These are phyloP conservation scores for Caenorhabditis drosophilae DNA, from an alignment of 2,888 invertebrate species.

Conservation along the genomic window DNA sequence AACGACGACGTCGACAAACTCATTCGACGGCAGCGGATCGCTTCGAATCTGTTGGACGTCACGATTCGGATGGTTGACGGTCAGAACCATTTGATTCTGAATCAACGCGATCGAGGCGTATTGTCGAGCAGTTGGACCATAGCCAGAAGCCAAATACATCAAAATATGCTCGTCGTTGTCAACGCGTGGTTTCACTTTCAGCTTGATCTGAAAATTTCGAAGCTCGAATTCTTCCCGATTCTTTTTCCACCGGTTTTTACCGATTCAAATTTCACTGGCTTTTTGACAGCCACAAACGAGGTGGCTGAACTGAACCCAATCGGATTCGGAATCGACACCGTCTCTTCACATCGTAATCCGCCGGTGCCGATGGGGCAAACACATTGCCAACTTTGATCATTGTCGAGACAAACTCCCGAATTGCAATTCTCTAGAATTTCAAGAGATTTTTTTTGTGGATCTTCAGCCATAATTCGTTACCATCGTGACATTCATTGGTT, in stretches of 20 bases:
- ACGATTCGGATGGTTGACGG: slow-evolving; percentile 19
- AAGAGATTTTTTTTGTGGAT: too few relatives aligned
- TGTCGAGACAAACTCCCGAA: slow-evolving; percentile 53
- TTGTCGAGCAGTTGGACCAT: slow-evolving; percentile 31
- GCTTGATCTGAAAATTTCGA: slow-evolving; percentile 31
- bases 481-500: slow-evolving; percentile 36
- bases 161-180: slow-evolving; percentile 51
- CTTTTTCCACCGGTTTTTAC: slow-evolving; percentile 2
- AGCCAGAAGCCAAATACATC: slow-evolving; percentile 50
- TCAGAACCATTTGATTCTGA: slow-evolving; percentile 40
- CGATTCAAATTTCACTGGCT: slow-evolving; percentile 30
- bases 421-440: slow-evolving; percentile 53
- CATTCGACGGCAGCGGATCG: slow-evolving; percentile 15
- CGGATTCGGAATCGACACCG: slow-evolving; percentile 10
- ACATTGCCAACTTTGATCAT: slow-evolving; percentile 52
- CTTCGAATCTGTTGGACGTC: slow-evolving; percentile 14
- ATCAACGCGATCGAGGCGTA: slow-evolving; percentile 45
- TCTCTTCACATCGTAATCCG: slow-evolving; percentile 35
- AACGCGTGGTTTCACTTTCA: slow-evolving; percentile 39
- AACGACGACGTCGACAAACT: slow-evolving; percentile 27
- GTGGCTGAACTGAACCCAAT: slow-evolving; percentile 35
- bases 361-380: slow-evolving; percentile 52
- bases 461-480: too few relatives aligned
- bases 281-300: slow-evolving; percentile 23
- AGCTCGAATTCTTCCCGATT: background rate